Percentiles rank a stretch among this genome's conserved stretches.
Evolutionary conservation across 2,888 invertebrate genomes (phyloP).

Genomic region (Zootermopsis nevadensis): DNA sequence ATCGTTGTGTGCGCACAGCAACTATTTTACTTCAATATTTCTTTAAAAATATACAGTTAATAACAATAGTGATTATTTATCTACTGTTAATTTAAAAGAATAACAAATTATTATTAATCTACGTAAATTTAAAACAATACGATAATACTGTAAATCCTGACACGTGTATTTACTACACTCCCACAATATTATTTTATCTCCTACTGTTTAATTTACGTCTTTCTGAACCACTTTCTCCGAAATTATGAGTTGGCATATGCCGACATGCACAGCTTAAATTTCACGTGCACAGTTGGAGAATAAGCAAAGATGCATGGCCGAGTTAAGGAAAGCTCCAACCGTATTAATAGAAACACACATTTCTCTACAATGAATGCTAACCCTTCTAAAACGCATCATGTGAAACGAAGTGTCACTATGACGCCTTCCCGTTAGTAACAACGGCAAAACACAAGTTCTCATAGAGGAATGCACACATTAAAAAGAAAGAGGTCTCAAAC

Average conservation of each 20-base stretch:
- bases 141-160: background rate
- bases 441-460: slow-evolving; percentile 18
- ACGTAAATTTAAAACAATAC: background rate
- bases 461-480: slow-evolving; percentile 22
- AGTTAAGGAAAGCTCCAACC: background rate
- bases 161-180: too few species aligned
- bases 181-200: too few species aligned
- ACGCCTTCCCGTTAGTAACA: background rate
- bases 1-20: too few species aligned
- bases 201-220: too few species aligned
- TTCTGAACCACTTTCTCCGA: too few species aligned
- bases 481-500: slow-evolving; percentile 27
- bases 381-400: background rate
- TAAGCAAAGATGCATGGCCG: background rate
- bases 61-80: too few species aligned
- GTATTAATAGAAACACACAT: slow-evolving; percentile 10
- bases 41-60: too few species aligned
- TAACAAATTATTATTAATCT: too few species aligned
- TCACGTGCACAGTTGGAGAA: background rate
- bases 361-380: background rate
- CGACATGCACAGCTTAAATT: background rate
- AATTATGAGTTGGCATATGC: background rate
- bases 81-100: too few species aligned
- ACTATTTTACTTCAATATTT: too few species aligned
- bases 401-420: background rate